Base-by-base conservation (phyloP, 2,888 invertebrate species). In the Sarcophaga subvicina region DNA sequence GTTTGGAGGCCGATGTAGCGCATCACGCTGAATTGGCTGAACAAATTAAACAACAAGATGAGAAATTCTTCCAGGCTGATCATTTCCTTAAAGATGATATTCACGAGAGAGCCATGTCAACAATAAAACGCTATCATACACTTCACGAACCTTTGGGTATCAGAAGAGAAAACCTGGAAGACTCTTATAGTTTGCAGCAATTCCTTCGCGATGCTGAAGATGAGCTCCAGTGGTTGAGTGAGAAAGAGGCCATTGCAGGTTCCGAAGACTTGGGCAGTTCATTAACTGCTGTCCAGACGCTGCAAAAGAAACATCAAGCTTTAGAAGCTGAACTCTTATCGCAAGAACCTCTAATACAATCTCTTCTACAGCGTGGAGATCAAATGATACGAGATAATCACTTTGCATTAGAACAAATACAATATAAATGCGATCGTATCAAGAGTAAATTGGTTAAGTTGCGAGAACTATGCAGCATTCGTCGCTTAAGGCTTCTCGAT, bases 71-170 rank as follows among this genome's bases (percentile, higher is more conserved):
- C 86, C 95, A 96, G 88, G 95, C 95, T 77, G 95, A 96, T 90
- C 98, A 99, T 93, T 99, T 99, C 94, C 96, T 98, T 96, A 96
- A 96, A 69, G 96, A 97, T 5, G 98, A 98, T 91, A 96, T 99
- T 78, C 95, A 96, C 83, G 96, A 95, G 59, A 95, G 96, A 85
- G 96, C 98, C 0, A 94, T 95, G 89, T 93, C 94, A 5, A 95
- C 95, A 3, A 95, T 96, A n/a, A 95, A 95, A 84, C 93, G 96
- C 70, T 98, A 97, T 92, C 95, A 96, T 17, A 96, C 96, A 8
- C 94, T 99, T 12, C 96, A 97, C 90, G 98, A 98, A 92, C 99
- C 99, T 0, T 96, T 98, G 93, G 97, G 98, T 92, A 98, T 98
- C 88, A 95, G 98, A 0, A 95, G 98, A 62, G 99, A 99, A 90